Base-by-base conservation (phyloP, 2,888 invertebrate genomes). In the Campaea margaritaria region DNA sequence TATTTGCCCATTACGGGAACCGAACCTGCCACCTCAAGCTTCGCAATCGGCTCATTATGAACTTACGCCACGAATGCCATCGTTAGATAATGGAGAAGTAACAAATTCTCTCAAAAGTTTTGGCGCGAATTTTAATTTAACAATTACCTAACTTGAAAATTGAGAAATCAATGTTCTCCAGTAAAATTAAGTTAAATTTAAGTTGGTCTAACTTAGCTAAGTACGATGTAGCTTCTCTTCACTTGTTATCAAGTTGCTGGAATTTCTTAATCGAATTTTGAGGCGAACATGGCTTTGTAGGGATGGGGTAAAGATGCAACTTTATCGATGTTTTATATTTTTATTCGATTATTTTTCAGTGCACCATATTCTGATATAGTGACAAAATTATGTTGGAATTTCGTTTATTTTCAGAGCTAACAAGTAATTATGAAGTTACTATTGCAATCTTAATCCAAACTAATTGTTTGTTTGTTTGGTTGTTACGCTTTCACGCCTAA, bases 221-320 rank as follows among this genome's bases (percentile, higher is more conserved):
- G 46, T 55, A 55, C 54, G 45, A 47, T 47, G 49, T 45, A 50
- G 60, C 55, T 46, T 31, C 55, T 47, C 45, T 45, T 48, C 53
- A 34, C 49, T 50, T 58, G 51, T 58, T 44, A 3, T 47, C 38
- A 59, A 46, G 39, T 53, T 63, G 31, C 45, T 42, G 51, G 62
- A 53, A 66, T 61, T 44, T 62, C 45, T 57, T 63, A 65, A 67
- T 66, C 69, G 58, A 69, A 64, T 63, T 67, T 66, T 53, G 45
- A 42, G 41, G 55, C 46, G 65, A 66, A 63, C 64, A 60, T 63
- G 53, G 65, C 64, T 64, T 16, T 11, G 13, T 66, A 66, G 65
- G 21, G 62, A 31, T 49, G 63, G 45, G 60, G 11, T 10, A 0
- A 21, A 2, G 21, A 5, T 21, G 3, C 10, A 21, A 14, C 16